Evolutionary conservation across 2,888 invertebrate genomes (phyloP).

Genomic region (Apodemia duryi): DNA sequence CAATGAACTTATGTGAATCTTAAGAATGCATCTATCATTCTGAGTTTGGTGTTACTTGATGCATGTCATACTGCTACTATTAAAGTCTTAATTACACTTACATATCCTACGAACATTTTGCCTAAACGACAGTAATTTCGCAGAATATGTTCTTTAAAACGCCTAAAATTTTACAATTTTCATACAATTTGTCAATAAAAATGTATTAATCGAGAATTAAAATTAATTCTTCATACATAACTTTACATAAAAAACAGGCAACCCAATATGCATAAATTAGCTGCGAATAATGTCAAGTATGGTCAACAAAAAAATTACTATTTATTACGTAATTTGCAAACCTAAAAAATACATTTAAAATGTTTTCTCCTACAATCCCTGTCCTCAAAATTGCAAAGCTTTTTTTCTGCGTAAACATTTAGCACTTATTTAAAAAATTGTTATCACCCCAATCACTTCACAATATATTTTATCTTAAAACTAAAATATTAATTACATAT

Average conservation of each 20-base stretch:
- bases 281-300: conserved; percentile 15
- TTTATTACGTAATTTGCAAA: too few species aligned
- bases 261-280: conserved; percentile 21
- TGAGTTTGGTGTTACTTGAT: conserved; percentile 14
- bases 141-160: conserved; percentile 13
- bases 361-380: too few species aligned
- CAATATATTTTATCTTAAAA: too few species aligned
- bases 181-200: conserved; percentile 20
- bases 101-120: not conserved
- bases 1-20: not conserved
- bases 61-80: conserved; percentile 11
- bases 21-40: conserved; percentile 1
- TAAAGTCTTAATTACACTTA: conserved; percentile 2
- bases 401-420: too few species aligned
- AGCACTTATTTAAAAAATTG: too few species aligned
- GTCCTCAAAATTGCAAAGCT: too few species aligned
- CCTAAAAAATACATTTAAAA: too few species aligned
- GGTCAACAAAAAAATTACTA: not conserved
- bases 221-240: conserved; percentile 18
- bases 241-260: conserved; percentile 18
- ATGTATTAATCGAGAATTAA: conserved; percentile 18
- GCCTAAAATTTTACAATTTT: conserved; percentile 12
- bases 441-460: too few species aligned
- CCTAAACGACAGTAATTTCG: conserved; percentile 2
- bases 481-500: too few species aligned